A percentile compares a stretch with the other conserved stretches of the same genome.
Conservation (phyloP, 2,797 vertebrate species). For the Alouatta caraya region DNA sequence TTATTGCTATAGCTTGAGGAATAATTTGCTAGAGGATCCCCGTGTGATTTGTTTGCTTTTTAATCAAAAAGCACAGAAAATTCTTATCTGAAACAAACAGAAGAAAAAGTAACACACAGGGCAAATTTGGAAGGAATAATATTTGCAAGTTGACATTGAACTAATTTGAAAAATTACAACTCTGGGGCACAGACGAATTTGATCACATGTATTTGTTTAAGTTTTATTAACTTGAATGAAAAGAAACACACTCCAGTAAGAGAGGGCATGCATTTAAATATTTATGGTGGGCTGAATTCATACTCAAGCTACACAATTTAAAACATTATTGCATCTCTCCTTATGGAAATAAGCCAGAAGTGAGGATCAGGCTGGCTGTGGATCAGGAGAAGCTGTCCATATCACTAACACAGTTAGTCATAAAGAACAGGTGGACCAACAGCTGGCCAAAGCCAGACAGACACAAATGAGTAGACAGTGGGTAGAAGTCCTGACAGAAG, state of each 20-base stretch:
- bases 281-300: neutral
- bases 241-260: neutral
- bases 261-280: neutral
- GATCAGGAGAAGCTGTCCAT: neutral
- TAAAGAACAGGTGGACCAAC: constrained; percentile 56
- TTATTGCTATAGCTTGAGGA: neutral
- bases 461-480: neutral
- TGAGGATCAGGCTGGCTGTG: neutral
- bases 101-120: neutral
- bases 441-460: constrained; percentile 44
- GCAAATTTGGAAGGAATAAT: neutral
- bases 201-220: neutral
- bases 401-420: neutral
- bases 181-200: neutral
- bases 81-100: neutral
- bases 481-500: neutral
- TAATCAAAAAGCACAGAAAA: neutral
- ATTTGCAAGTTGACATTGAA: neutral
- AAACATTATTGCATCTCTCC: neutral
- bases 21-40: neutral
- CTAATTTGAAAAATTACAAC: neutral
- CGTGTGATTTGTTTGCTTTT: neutral
- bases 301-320: neutral
- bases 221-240: neutral
- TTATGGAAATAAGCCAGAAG: neutral